Evolutionary conservation across 2,113 vertebrate genomes (phyloP), one percentile per base, ranked within the genome.

Genomic region (Centropristis striata): DNA sequence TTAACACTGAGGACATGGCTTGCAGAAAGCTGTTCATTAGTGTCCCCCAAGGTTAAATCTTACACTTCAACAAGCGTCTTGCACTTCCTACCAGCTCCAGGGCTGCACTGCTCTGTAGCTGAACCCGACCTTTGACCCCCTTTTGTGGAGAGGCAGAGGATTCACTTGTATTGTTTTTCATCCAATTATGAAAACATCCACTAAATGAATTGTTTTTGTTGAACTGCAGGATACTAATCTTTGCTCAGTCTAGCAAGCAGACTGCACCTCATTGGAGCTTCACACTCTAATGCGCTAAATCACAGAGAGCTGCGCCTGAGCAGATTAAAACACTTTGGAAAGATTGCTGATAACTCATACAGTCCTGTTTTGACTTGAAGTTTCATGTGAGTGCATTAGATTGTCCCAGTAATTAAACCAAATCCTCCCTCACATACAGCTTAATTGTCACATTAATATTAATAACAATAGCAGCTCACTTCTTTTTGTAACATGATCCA

Each of bases 401-500:
- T 49, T 78, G 42, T 71, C 63, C 25, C 37, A 37, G 36, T 57
- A 59, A 84, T 77, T 80, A 79, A 84, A 79, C 66, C 50, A 66
- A 60, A 78, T 69, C 55, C 55, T 9, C 23, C 42, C 46, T 42
- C 55, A 42, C 41, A 65, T 36, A 5, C 3, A 12, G 59, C 53
- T 8, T 27, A 49, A 71, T 71, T 67, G 37, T 28, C 36, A 70
- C 51, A 84, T 87, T 50, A 68, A 83, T 75, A 86, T 83, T 82
- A 75, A 78, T 50, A 81, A 60, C 46, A 77, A 75, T 41, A 49
- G 37, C 39, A 57, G 18, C 20, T 8, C 16, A 11, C 4, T 9
- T 32, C 47, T 82, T 61, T 61, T 41, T 60, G 41, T 54, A 64
- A 77, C 37, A 1, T 41, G 32, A 72, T 61, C 28, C 53, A 68